Evolutionary conservation across 2,888 invertebrate species (phyloP).

Genomic region (Aricia artaxerxes): DNA sequence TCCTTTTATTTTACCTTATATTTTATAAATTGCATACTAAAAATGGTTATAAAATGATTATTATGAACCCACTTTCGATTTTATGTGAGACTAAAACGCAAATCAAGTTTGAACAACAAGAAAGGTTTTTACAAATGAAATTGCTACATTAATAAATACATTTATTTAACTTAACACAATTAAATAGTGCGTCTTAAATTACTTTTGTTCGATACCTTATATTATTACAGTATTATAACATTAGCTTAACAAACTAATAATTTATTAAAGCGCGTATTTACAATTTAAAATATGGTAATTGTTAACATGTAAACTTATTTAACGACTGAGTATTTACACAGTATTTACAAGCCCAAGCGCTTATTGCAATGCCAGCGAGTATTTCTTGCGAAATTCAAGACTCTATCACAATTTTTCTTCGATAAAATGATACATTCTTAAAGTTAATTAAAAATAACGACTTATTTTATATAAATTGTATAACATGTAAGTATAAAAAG

Average conservation of each 20-base stretch:
- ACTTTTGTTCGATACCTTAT: conserved; percentile 45
- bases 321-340: conserved; percentile 32
- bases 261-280: conserved; percentile 43
- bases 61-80: too few species aligned
- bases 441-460: not conserved
- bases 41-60: not conserved
- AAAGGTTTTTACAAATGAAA: not conserved
- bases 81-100: too few species aligned
- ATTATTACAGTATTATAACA: conserved; percentile 30
- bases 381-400: conserved; percentile 12
- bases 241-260: conserved; percentile 38
- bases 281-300: conserved; percentile 32
- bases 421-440: not conserved
- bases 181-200: conserved; percentile 64
- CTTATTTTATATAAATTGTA: not conserved
- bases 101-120: too few species aligned
- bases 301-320: conserved; percentile 26
- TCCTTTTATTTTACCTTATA: not conserved
- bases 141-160: conserved; percentile 63
- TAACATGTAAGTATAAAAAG: not conserved
- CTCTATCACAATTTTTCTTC: conserved; percentile 18
- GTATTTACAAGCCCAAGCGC: conserved; percentile 35
- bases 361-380: conserved; percentile 32
- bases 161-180: conserved; percentile 66
- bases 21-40: not conserved